These are phyloP conservation scores for Zaprionus africanus DNA, from an alignment of 1,140 invertebrate genomes.

Conservation along the genomic window DNA sequence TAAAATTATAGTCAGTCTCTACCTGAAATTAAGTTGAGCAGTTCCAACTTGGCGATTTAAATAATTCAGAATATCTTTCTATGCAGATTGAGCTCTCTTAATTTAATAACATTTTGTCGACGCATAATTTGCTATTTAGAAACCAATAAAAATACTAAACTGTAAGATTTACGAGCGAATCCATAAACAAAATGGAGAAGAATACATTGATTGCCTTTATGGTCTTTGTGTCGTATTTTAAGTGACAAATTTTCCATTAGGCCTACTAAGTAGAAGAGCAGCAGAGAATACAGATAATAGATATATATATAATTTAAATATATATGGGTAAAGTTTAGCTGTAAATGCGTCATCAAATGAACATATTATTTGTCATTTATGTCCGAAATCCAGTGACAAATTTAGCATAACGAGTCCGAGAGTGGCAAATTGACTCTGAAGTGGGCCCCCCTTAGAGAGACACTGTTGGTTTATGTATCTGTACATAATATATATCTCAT, in stretches of 20 bases:
- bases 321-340: constrained; percentile 18
- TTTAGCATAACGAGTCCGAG: constrained; percentile 39
- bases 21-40: not conserved
- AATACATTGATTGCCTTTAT: not conserved
- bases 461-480: not conserved
- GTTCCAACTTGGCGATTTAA: not conserved
- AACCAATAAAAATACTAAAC: constrained; percentile 1
- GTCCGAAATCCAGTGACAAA: not conserved
- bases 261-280: not conserved
- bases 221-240: constrained; percentile 2
- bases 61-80: not conserved
- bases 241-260: constrained; percentile 47
- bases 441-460: not conserved
- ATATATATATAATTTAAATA: constrained; percentile 11
- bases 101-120: not conserved
- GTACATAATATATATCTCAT: constrained; percentile 7
- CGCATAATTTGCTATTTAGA: not conserved
- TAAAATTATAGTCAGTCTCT: not conserved
- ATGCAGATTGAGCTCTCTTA: not conserved
- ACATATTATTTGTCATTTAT: constrained; percentile 24
- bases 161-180: not conserved
- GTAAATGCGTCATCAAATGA: constrained; percentile 42
- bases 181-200: constrained; percentile 5
- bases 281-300: not conserved
- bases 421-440: constrained; percentile 8